Evolutionary conservation across 2,888 invertebrate species (phyloP).

Genomic region (Calameuta filiformis): DNA sequence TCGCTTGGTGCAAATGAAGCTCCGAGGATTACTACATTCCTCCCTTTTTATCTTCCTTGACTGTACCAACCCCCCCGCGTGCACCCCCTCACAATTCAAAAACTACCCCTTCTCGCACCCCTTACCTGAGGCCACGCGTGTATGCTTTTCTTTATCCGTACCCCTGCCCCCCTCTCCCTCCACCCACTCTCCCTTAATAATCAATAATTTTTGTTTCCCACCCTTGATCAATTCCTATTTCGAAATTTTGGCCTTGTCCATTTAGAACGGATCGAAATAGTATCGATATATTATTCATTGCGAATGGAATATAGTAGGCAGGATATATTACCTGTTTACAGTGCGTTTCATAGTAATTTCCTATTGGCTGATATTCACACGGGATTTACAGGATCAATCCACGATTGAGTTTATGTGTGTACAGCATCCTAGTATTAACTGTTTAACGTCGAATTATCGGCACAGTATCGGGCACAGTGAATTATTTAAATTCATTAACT

Average conservation of each 20-base stretch:
- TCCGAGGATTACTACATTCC: slow-evolving; percentile 19
- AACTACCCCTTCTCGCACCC: neutral
- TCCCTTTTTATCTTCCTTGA: slow-evolving; percentile 8
- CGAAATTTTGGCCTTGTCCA: neutral
- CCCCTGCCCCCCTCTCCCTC: too few species aligned
- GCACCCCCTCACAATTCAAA: slow-evolving; percentile 11
- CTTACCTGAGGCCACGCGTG: neutral
- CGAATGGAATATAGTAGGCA: neutral
- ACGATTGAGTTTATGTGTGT: slow-evolving; percentile 14
- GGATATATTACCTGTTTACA: neutral
- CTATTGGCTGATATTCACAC: slow-evolving; percentile 16
- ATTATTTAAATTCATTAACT: neutral
- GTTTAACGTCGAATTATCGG: neutral
- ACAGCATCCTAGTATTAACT: slow-evolving; percentile 12
- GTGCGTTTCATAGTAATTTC: slow-evolving; percentile 12
- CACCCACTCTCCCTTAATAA: neutral
- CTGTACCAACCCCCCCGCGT: neutral
- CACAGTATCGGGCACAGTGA: neutral
- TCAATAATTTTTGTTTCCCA: neutral
- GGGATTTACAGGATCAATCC: slow-evolving; percentile 21
- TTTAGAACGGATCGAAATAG: neutral
- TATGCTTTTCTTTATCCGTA: neutral
- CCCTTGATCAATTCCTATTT: neutral
- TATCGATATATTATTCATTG: neutral
- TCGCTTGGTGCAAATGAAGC: slow-evolving; percentile 21